Evolutionary conservation across 23 tunicate species (phyloP).

Genomic region (Halocynthia aurantium): DNA sequence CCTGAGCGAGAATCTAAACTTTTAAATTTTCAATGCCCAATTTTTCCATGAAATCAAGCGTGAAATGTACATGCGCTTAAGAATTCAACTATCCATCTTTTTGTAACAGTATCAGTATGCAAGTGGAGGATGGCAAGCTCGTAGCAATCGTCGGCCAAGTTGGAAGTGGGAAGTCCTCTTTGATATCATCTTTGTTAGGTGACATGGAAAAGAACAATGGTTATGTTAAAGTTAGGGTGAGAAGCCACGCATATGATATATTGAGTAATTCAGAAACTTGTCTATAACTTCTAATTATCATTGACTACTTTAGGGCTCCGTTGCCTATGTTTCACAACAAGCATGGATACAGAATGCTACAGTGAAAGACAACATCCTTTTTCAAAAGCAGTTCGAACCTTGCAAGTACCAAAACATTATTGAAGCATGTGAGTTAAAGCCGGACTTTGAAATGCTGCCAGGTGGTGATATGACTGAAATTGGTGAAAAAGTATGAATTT

Average conservation of each 20-base stretch:
- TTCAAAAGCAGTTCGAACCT: slow-evolving; percentile 21
- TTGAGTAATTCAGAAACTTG: neutral
- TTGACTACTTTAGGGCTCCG: slow-evolving; percentile 8
- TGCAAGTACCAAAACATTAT: slow-evolving; percentile 25
- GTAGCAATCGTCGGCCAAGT: slow-evolving; percentile 97
- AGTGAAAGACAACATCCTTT: slow-evolving; percentile 41
- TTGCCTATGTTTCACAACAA: slow-evolving; percentile 49
- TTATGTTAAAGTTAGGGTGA: slow-evolving; percentile 56
- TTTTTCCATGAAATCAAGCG: too few relatives aligned
- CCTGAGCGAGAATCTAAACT: too few relatives aligned
- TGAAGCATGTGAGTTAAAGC: slow-evolving; percentile 27
- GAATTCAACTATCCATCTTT: neutral
- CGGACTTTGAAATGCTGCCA: slow-evolving; percentile 41
- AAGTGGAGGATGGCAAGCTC: slow-evolving; percentile 55
- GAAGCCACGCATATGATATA: neutral
- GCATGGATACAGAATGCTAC: slow-evolving; percentile 61
- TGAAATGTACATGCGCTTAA: too few relatives aligned
- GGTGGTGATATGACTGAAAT: slow-evolving; percentile 43
- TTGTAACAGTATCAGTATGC: slow-evolving; percentile 33
- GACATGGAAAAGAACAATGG: slow-evolving; percentile 78
- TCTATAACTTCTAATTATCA: too few relatives aligned
- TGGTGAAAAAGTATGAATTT: slow-evolving; percentile 34
- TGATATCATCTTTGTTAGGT: slow-evolving; percentile 78
- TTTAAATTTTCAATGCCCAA: too few relatives aligned
- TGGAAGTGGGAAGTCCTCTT: slow-evolving; percentile 91